A percentile compares a stretch with the other conserved stretches of the same genome.
These are phyloP conservation scores for Chanos chanos DNA, from an alignment of 2,797 vertebrate species.

Conservation along the genomic window DNA sequence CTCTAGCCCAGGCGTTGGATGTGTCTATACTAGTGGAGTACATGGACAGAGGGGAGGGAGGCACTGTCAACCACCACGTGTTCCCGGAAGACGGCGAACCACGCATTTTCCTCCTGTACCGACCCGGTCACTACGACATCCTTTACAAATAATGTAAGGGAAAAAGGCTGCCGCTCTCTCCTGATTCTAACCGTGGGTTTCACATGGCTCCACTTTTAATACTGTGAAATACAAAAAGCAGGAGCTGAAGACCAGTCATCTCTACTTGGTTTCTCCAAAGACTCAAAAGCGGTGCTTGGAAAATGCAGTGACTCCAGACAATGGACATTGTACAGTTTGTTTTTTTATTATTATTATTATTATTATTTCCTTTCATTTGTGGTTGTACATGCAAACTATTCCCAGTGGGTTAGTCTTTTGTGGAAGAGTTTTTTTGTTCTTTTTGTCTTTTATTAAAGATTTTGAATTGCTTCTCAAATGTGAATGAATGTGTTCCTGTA, in stretches of 20 bases:
- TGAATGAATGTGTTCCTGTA: constrained; percentile 32
- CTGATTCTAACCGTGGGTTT: constrained; percentile 31
- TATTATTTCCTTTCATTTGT: background rate
- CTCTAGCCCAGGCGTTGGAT: constrained; percentile 86
- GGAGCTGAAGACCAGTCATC: constrained; percentile 13
- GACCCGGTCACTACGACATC: constrained; percentile 94
- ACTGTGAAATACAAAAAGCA: constrained; percentile 40
- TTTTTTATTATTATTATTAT: constrained; percentile 25
- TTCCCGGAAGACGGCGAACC: constrained; percentile 91
- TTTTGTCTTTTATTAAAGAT: constrained; percentile 29
- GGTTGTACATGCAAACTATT: constrained; percentile 15
- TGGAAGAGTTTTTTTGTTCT: constrained; percentile 5
- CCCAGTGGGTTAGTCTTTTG: constrained; percentile 8
- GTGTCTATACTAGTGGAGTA: constrained; percentile 93
- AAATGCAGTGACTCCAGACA: constrained; percentile 37
- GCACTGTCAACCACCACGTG: constrained; percentile 87
- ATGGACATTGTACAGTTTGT: constrained; percentile 45
- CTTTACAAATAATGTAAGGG: constrained; percentile 83
- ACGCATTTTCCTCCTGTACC: constrained; percentile 90
- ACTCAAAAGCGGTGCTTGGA: background rate
- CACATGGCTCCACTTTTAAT: constrained; percentile 29
- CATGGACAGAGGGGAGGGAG: constrained; percentile 93
- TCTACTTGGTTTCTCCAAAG: constrained; percentile 22
- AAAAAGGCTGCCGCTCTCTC: background rate
- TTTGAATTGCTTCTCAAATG: constrained; percentile 21